Evolutionary conservation across 2,888 invertebrate genomes (phyloP).

Genomic region (Eurytoma adleriae): DNA sequence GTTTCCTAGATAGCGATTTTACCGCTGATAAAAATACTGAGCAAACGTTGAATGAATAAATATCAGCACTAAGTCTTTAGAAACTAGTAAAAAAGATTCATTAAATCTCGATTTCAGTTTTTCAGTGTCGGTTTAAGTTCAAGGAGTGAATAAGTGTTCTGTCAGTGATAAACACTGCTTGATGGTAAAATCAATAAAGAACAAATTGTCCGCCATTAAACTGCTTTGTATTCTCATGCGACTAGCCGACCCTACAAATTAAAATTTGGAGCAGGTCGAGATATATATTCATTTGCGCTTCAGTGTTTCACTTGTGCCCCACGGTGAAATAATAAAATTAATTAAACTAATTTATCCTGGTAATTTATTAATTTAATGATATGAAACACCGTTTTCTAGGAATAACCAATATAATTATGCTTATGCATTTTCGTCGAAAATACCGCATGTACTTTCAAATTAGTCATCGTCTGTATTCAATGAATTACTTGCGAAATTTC

Average conservation of each 20-base stretch:
- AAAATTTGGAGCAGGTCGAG: background rate
- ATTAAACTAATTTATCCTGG: background rate
- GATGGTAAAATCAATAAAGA: constrained; percentile 20
- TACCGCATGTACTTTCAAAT: background rate
- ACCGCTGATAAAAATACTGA: no score
- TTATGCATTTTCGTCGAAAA: background rate
- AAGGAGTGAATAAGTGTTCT: constrained; percentile 1
- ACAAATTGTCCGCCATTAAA: background rate
- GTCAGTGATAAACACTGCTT: constrained; percentile 3
- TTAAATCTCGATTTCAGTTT: background rate
- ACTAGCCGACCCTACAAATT: background rate
- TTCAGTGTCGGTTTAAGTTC: background rate
- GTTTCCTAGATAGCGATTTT: no score
- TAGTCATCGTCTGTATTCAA: constrained; percentile 1
- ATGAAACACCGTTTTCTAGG: background rate
- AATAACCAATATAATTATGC: background rate
- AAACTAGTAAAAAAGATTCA: no score
- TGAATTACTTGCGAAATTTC: background rate
- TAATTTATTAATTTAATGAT: background rate
- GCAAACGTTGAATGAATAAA: no score
- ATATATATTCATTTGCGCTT: background rate
- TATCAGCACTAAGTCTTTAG: no score
- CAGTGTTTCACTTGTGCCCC: background rate
- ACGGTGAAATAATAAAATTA: background rate
- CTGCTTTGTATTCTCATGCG: background rate